Evolutionary conservation across 2,888 invertebrate genomes (phyloP), one percentile per base, ranked within the genome.

Genomic region (Pomacea canaliculata): DNA sequence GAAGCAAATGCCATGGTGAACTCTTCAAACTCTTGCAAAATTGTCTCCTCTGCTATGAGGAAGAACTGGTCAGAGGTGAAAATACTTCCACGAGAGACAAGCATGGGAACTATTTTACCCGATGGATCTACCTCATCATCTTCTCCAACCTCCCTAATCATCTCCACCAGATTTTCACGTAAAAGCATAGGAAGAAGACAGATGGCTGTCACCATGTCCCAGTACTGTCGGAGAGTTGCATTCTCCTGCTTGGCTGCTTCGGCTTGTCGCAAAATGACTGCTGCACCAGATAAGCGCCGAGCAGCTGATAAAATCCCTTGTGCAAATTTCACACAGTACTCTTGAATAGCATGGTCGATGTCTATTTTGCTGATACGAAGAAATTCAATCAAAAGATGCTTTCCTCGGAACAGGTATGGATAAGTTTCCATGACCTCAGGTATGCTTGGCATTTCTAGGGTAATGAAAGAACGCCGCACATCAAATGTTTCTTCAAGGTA

Each of bases 131-230:
- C 85, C 60, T 84, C 83, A 70, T 87, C 87, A 62, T 86, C 85
- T 56, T 85, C 85, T 3, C 84, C 85, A 10, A 87, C 83, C 78
- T 88, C 88, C 1, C 83, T 82, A 12, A 88, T 85, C 85, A 87
- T 85, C 78, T 88, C 88, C 69, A 84, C 85, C 70, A 88, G 80
- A 70, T 88, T 87, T 71, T 88, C 88, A 56, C 84, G 83, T 78
- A 87, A 82, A 71, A 87, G 83, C 65, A 86, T 81, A 0, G 88
- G 88, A 62, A 88, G 80, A 18, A 88, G 80, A 79, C 87, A 88
- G 60, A 88, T 80, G 12, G 87, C 86, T 1, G 87, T 86, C 9
- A 88, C 87, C 88, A 88, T 88, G 73, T 88, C 88, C 88, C 88
- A 88, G 78, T 88, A 88, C 79, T 87, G 88, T 78, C 83, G 83